phyloP scores from a whole-genome alignment of 1,140 invertebrate species.

The Macrotrachela quadricornifera region DNA sequence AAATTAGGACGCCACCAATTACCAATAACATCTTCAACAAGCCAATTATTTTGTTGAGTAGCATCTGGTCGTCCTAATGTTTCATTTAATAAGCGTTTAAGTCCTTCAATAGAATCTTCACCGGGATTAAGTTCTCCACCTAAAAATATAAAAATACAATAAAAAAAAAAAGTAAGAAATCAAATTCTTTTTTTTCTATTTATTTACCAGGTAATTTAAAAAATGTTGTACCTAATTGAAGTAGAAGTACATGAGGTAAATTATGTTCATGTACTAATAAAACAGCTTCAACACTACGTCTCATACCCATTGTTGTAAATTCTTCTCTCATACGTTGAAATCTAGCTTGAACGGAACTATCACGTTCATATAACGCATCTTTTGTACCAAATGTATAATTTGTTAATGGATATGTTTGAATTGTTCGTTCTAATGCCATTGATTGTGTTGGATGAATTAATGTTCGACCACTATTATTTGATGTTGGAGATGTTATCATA shows the following conservation, averaged over 20 bases:
- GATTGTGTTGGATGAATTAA: no score
- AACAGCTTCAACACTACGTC: constrained; percentile 85
- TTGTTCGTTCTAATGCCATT: background rate
- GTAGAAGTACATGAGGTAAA: constrained; percentile 78
- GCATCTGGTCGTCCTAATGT: constrained; percentile 67
- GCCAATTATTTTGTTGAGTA: constrained; percentile 88
- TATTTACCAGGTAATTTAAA: constrained; percentile 52
- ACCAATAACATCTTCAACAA: constrained; percentile 89
- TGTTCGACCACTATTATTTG: no score
- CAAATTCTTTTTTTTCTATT: no score
- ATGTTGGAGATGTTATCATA: no score
- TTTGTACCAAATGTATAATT: constrained; percentile 99
- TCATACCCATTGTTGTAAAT: constrained; percentile 91
- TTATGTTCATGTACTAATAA: constrained; percentile 92
- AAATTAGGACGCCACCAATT: constrained; percentile 99
- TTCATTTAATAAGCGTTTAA: constrained; percentile 57
- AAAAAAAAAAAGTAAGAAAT: no score
- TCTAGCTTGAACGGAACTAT: constrained; percentile 85
- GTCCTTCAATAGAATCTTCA: constrained; percentile 89
- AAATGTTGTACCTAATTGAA: constrained; percentile 93
- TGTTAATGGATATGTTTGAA: background rate
- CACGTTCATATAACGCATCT: constrained; percentile 92
- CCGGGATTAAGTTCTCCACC: constrained; percentile 76
- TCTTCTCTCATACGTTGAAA: constrained; percentile 97
- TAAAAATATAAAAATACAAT: no score